Evolutionary conservation across 1,140 invertebrate species (phyloP), one percentile per base, ranked within the genome.

Genomic region (Octopus sinensis): DNA sequence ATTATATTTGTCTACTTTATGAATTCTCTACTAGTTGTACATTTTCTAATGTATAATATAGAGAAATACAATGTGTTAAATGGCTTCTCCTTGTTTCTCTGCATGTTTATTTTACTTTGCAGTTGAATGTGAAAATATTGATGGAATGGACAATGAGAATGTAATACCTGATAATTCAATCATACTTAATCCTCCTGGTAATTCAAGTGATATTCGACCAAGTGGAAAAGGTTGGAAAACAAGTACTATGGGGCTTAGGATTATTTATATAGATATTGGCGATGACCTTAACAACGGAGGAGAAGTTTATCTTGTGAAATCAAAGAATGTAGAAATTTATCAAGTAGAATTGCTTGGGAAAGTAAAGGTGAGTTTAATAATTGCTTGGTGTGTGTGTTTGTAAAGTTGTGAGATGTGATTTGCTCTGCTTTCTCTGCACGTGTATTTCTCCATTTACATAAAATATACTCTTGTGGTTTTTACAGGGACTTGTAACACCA

Each of bases 61-160:
- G 30, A 43, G 30, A 43, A 43, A 43, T 43, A 43, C 30, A 43
- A 43, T 43, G 30, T 43, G 30, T 43, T 43, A 43, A 43, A 43
- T 43, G 30, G 30, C 30, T 1, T 43, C 3, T 43, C 30, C 30
- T 43, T 43, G 30, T 43, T 43, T 43, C 30, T 43, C 30, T 43
- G 3, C 30, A 43, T 43, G 30, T 43, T 43, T 43, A 43, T 43
- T 43, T 43, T 43, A 43, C 30, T 43, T 43, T 43, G 30, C 30
- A 43, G 30, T 43, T 43, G 30, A 43, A 43, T 43, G 30, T 43
- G 30, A 43, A 43, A 43, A 43, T 73, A 23, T 73, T 13, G 68
- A 73, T 73, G 68, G 68, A 9, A 73, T 73, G 68, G 68, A 73
- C 17, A 23, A 73, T 73, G 68, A 73, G 17, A 73, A 13, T n/a